A percentile compares a stretch with the other conserved stretches of the same genome.
Evolutionary conservation across 2,888 invertebrate species (phyloP).

Genomic region (Drosophila subsilvestris): DNA sequence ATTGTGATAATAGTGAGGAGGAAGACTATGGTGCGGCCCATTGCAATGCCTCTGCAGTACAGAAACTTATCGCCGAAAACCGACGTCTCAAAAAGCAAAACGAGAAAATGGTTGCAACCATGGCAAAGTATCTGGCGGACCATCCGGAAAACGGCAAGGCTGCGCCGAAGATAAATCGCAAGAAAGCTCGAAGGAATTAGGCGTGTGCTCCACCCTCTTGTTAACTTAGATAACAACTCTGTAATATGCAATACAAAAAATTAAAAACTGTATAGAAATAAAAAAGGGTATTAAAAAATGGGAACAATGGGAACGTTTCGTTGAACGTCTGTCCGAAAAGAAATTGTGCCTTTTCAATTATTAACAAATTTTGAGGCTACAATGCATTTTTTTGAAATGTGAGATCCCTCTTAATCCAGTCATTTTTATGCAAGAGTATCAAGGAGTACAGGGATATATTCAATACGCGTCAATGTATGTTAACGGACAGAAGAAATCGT

Average conservation of each 20-base stretch:
- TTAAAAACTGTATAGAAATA: background rate
- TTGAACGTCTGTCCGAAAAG: background rate
- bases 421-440: too few species aligned
- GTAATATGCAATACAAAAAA: conserved; percentile 27
- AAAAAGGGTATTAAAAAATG: background rate
- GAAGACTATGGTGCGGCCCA: background rate
- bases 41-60: background rate
- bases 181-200: conserved; percentile 19
- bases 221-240: conserved; percentile 32
- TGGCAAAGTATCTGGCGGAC: background rate
- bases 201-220: background rate
- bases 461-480: background rate
- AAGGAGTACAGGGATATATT: too few species aligned
- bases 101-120: conserved; percentile 9
- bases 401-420: too few species aligned
- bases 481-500: background rate
- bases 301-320: too few species aligned
- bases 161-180: background rate
- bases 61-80: conserved; percentile 29
- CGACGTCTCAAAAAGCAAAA: conserved; percentile 22
- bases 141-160: background rate
- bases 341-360: background rate
- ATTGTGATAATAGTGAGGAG: background rate
- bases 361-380: background rate
- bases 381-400: too few species aligned